Conservation (phyloP, 2,797 vertebrate genomes). For the Sebastes trivittatus region DNA sequence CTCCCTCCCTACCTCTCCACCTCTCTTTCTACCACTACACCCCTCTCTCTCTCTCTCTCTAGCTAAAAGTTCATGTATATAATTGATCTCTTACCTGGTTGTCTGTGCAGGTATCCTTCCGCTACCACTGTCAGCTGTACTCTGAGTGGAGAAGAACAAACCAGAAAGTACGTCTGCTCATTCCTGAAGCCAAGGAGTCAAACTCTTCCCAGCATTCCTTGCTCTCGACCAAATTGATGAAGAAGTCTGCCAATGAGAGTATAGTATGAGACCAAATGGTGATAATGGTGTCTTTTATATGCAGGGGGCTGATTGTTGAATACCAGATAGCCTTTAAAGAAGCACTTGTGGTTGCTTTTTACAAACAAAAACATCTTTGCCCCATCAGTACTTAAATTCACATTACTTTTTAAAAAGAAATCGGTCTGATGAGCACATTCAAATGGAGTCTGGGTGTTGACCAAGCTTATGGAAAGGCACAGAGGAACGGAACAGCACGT, state of each 20-base stretch:
- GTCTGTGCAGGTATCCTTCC: constrained; percentile 89
- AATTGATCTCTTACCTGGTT: neutral
- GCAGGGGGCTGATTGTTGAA: constrained; percentile 32
- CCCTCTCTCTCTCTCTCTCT: too few relatives aligned
- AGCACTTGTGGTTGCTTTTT: constrained; percentile 48
- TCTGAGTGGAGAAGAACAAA: constrained; percentile 96
- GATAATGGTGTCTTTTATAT: constrained; percentile 34
- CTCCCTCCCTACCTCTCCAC: too few relatives aligned
- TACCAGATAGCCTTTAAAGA: constrained; percentile 51
- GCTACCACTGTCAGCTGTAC: constrained; percentile 97
- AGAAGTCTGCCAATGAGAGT: constrained; percentile 90
- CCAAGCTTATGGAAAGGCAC: constrained; percentile 34
- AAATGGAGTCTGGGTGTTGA: constrained; percentile 7
- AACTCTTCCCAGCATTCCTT: constrained; percentile 87
- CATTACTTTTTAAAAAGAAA: neutral
- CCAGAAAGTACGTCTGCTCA: constrained; percentile 92
- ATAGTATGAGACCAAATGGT: constrained; percentile 85
- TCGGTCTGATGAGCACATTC: constrained; percentile 4
- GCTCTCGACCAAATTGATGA: constrained; percentile 87
- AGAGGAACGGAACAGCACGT: neutral
- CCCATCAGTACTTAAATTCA: constrained; percentile 8
- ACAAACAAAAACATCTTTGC: neutral
- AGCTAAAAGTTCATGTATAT: neutral
- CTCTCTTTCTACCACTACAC: too few relatives aligned
- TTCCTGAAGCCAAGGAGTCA: constrained; percentile 83